Conservation (phyloP, 1,140 invertebrate species). For the Zaprionus ghesquierei region DNA sequence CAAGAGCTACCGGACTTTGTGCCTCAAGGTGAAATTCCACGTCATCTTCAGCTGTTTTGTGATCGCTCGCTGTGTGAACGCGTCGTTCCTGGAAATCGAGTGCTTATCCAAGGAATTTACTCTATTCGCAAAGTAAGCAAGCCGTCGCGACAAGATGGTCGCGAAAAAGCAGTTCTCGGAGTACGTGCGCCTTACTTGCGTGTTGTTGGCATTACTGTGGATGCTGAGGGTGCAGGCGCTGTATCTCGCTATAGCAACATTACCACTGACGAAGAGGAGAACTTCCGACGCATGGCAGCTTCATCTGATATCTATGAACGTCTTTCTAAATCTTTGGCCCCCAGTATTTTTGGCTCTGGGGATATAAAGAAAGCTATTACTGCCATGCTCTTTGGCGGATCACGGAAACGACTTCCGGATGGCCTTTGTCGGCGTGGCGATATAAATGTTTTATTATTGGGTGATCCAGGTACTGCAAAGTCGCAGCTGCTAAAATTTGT, state of each 20-base stretch:
- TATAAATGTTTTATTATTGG: conserved; percentile 97
- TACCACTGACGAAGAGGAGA: conserved; percentile 95
- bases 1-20: conserved; percentile 98
- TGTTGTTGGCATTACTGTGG: conserved; percentile 95
- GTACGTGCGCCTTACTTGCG: conserved; percentile 97
- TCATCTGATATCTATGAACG: conserved; percentile 94
- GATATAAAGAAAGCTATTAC: conserved; percentile 99
- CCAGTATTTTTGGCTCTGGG: conserved; percentile 96
- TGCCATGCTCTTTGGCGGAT: conserved; percentile 97
- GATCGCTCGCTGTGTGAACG: conserved; percentile 97
- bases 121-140: conserved; percentile 96
- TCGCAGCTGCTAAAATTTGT: conserved; percentile 99
- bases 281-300: conserved; percentile 93
- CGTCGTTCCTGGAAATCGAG: conserved; percentile 97
- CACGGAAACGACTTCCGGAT: conserved; percentile 95
- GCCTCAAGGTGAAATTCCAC: conserved; percentile 98
- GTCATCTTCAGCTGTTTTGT: conserved; percentile 97
- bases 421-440: conserved; percentile 97
- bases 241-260: conserved; percentile 84
- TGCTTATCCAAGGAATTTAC: conserved; percentile 97
- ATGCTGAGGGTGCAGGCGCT: conserved; percentile 90
- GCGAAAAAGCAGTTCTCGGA: conserved; percentile 94
- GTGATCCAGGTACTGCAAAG: conserved; percentile 99
- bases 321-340: conserved; percentile 95
- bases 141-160: conserved; percentile 85